Evolutionary conservation across 35 echinoderm and acorn worm genomes (phyloP).

Genomic region (Patiria miniata): DNA sequence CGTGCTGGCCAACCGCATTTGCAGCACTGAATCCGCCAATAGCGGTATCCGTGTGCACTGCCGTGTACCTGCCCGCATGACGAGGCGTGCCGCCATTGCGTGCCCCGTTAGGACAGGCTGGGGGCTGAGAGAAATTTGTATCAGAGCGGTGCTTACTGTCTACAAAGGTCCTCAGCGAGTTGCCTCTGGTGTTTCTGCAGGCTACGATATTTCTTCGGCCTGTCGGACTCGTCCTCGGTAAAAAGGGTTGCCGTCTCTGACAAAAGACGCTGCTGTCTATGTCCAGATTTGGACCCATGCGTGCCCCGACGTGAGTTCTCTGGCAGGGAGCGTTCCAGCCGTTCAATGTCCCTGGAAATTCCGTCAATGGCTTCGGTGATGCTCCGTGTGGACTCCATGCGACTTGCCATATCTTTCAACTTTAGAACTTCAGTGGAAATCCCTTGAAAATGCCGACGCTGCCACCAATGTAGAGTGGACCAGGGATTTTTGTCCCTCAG

Average conservation of each 20-base stretch:
- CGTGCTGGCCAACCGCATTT: neutral
- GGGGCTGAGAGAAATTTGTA: neutral
- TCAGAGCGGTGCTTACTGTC: neutral
- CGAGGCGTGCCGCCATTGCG: neutral
- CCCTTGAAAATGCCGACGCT: neutral
- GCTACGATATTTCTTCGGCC: no score
- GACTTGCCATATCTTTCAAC: neutral
- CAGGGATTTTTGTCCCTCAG: no score
- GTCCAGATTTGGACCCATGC: neutral
- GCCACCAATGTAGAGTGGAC: slow-evolving; percentile 4
- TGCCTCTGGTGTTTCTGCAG: neutral
- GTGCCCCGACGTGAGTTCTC: neutral
- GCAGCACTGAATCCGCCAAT: neutral
- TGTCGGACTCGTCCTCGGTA: no score
- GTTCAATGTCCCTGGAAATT: neutral
- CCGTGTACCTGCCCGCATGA: neutral
- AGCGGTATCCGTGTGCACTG: neutral
- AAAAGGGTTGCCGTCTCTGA: neutral
- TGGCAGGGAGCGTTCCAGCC: neutral
- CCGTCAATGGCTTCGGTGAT: neutral
- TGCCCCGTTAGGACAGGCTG: neutral
- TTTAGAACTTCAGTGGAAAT: neutral
- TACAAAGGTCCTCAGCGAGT: neutral
- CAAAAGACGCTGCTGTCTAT: neutral
- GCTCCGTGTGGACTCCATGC: neutral